Percentiles rank a stretch among this genome's conserved stretches.
phyloP scores from a whole-genome alignment of 2,888 invertebrate species.

The Rotaria sp. region DNA sequence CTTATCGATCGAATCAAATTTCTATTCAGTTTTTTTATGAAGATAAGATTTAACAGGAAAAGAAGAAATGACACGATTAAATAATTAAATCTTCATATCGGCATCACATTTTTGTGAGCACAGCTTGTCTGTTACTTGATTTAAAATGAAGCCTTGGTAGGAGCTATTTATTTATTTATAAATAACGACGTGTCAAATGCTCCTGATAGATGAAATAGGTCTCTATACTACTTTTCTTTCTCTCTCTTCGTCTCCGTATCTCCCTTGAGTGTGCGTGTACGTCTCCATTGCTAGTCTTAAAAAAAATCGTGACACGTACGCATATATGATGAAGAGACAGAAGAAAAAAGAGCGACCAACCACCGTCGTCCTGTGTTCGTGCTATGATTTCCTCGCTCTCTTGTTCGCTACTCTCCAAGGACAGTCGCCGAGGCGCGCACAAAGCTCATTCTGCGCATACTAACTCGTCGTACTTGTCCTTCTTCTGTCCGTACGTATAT shows the following conservation, averaged over 20 bases:
- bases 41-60: not conserved
- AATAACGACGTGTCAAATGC: not conserved
- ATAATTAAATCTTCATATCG: not conserved
- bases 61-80: not conserved
- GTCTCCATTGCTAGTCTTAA: not conserved
- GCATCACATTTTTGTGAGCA: not conserved
- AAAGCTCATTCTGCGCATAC: conserved; percentile 1
- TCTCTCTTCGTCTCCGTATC: not conserved
- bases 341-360: not conserved
- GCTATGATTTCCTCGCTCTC: not conserved
- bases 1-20: not conserved
- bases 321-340: not conserved
- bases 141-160: not conserved
- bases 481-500: not conserved
- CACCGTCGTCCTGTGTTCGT: not conserved
- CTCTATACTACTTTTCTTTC: not conserved
- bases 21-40: not conserved
- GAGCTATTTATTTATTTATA: not conserved
- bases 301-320: conserved; percentile 6
- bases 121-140: not conserved
- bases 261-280: not conserved
- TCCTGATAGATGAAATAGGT: not conserved
- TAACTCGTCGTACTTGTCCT: not conserved
- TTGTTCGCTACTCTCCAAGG: not conserved
- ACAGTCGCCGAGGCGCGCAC: not conserved